Base-by-base conservation (phyloP, 2,797 vertebrate species). In the Pipistrellus pygmaeus region DNA sequence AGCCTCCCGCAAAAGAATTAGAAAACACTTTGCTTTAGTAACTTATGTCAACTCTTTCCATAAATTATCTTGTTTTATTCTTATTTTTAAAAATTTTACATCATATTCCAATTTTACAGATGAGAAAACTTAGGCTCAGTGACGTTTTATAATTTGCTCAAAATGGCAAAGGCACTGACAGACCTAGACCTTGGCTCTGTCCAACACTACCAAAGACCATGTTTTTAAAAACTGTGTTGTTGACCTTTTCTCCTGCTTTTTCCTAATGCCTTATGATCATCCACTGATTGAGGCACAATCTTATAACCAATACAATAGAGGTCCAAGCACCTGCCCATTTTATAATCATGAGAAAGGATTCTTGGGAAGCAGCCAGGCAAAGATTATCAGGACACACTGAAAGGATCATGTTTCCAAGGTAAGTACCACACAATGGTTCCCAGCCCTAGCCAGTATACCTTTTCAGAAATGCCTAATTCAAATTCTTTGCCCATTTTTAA, bases 401-500 rank as follows among this genome's bases (percentile, higher is more conserved):
- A 82, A 88, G 14, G 17, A 32, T 38, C 15, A 14, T n/a, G n/a
- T 20, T 73, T 72, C 60, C 23, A 48, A 69, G 32, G 4, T 5
- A 17, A 71, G 69, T 27, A 46, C 18, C 3, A 73, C 4, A 12
- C 20, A 60, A 13, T 2, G 8, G 44, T 32, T n/a, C 25, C 13
- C 44, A 21, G 41, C 17, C 32, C 4, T 12, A 17, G 23, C 10
- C 11, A 17, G 57, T 38, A 18, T 23, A 78, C 69, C 44, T 92
- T 88, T 55, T 75, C 64, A 84, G 73, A 90, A 78, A 85, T 76
- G 18, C 7, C 53, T 82, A 69, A 64, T 84, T 83, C 11, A 44
- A 55, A 86, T 88, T 35, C 1, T 57, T 87, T 84, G 14, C 8
- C 32, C 6, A 53, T 38, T 87, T 83, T 27, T 44, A 76, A 68